Evolutionary conservation across 2,797 vertebrate species (phyloP), one percentile per base, ranked within the genome.

Genomic region (Gymnoscopelus braueri): DNA sequence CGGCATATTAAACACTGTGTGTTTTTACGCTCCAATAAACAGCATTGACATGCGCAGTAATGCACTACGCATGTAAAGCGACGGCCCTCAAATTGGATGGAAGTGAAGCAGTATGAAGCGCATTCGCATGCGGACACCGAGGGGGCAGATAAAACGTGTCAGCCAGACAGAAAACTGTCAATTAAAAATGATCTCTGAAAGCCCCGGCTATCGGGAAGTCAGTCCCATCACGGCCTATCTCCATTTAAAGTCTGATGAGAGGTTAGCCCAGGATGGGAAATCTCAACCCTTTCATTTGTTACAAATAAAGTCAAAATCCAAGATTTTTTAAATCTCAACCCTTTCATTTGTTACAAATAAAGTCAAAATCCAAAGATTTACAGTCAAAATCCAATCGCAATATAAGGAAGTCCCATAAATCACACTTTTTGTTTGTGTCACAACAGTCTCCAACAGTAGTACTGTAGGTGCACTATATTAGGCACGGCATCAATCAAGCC

Each of bases 121-220:
- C 77, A 80, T 88, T 83, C 81, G 79, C 80, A 87, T 74, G 66
- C 51, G 6, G 74, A 85, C 72, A 79, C 71, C 69, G 81, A 79
- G 67, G 78, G 70, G 73, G 82, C 72, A 78, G 79, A 84, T 80
- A 81, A 85, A 87, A 86, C 14, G 63, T 87, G 85, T 86, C 88
- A 89, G 81, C 69, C 79, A 82, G 85, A 86, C 80, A 86, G 82
- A 88, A 89, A 88, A 88, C 88, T 91, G 89, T 91, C 89, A 91
- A 91, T 91, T 91, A 90, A 91, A 91, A 91, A 83, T 91, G 89
- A 91, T 91, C 77, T 82, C 77, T 90, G 80, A 85, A 64, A 90
- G 79, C 74, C 71, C 3, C 55, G 65, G 78, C 81, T 75, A 77
- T 84, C 86, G 74, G 86, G 79, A 83, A 87, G 84, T 88, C 83